Percentiles rank a stretch among this genome's conserved stretches.
phyloP scores from a whole-genome alignment of 2,888 invertebrate species.

The Drosophila fulvimacula region DNA sequence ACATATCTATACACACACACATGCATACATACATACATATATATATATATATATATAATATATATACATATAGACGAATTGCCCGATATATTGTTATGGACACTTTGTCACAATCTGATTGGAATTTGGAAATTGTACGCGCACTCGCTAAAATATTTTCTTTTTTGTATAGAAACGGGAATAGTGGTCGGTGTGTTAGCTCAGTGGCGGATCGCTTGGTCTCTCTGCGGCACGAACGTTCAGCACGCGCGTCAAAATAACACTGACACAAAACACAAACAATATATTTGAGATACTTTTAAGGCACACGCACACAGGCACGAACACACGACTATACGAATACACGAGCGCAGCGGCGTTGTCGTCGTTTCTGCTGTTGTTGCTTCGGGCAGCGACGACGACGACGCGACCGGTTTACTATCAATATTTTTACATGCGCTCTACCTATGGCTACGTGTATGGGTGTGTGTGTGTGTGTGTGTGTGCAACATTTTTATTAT shows the following conservation, averaged over 20 bases:
- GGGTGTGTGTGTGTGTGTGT: conserved; percentile 41
- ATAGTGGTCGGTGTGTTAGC: conserved; percentile 36
- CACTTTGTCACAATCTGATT: conserved; percentile 49
- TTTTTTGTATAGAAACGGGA: conserved; percentile 31
- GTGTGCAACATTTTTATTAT: conserved; percentile 72
- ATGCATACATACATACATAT: neutral
- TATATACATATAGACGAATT: neutral
- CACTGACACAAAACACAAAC: conserved; percentile 85
- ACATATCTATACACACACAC: conserved; percentile 13
- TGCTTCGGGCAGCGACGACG: conserved; percentile 54
- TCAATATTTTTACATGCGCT: conserved; percentile 58
- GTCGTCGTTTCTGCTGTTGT: conserved; percentile 47
- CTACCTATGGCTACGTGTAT: conserved; percentile 14
- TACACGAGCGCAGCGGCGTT: conserved; percentile 38
- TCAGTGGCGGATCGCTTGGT: conserved; percentile 49
- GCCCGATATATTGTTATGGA: conserved; percentile 30
- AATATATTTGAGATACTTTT: conserved; percentile 75
- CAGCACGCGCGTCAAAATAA: conserved; percentile 85
- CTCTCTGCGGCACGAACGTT: conserved; percentile 81
- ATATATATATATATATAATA: neutral
- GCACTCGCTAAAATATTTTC: conserved; percentile 37
- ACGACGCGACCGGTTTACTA: conserved; percentile 65
- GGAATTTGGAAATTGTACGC: conserved; percentile 32
- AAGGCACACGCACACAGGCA: conserved; percentile 29
- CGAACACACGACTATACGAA: conserved; percentile 28